Conservation (phyloP, 2,888 invertebrate genomes). For the Oligia latruncula region DNA sequence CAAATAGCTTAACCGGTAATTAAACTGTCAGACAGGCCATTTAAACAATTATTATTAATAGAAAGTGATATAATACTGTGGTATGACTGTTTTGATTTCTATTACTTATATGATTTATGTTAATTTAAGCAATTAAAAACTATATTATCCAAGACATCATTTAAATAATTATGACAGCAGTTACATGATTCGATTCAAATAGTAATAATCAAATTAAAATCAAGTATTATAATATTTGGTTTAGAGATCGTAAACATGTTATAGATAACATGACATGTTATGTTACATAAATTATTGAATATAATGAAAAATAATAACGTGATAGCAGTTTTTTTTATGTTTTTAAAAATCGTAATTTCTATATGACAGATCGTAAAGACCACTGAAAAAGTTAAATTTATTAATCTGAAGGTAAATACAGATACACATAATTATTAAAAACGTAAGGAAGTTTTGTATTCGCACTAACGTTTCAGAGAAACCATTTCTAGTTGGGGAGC, state of each 20-base stretch:
- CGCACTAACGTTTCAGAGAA: conserved; percentile 79
- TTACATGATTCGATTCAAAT: conserved; percentile 16
- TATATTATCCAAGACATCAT: conserved; percentile 6
- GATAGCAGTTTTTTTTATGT: not conserved
- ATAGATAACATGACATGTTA: not conserved
- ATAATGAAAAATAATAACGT: conserved; percentile 1
- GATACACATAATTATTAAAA: conserved; percentile 60
- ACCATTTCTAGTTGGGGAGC: conserved; percentile 76
- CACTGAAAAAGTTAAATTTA: not conserved
- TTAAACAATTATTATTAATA: conserved; percentile 25
- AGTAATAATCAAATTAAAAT: conserved; percentile 17
- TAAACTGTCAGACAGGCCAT: conserved; percentile 16
- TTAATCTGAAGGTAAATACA: conserved; percentile 21
- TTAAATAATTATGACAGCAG: conserved; percentile 29
- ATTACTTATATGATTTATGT: conserved; percentile 21
- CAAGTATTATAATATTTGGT: conserved; percentile 2
- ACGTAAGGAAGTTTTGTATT: conserved; percentile 76
- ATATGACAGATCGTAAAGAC: conserved; percentile 2
- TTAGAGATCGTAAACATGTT: conserved; percentile 8
- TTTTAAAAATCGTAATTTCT: not conserved
- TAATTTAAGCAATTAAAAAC: conserved; percentile 39
- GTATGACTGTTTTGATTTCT: conserved; percentile 5
- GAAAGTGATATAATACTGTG: conserved; percentile 22
- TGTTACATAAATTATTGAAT: conserved; percentile 4
- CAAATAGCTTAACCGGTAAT: conserved; percentile 34